Conservation (phyloP, 2,888 invertebrate genomes). For the Gymnosoma rotundatum region DNA sequence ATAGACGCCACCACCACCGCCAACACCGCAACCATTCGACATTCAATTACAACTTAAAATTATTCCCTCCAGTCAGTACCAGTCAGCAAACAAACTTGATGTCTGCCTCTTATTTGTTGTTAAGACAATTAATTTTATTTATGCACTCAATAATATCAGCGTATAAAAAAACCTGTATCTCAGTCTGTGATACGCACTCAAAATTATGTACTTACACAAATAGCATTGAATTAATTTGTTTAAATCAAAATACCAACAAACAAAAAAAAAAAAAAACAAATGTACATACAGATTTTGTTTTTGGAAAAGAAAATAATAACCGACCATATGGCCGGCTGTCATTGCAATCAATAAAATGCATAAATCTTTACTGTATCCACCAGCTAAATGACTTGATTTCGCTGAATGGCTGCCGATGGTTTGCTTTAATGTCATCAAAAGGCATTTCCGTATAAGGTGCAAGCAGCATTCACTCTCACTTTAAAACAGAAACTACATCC, state of each 20-base stretch:
- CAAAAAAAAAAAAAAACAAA: not conserved
- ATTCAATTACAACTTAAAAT: constrained; percentile 51
- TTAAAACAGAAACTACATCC: constrained; percentile 45
- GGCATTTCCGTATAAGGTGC: constrained; percentile 68
- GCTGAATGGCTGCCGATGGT: constrained; percentile 20
- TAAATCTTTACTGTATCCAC: constrained; percentile 52
- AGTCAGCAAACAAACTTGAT: constrained; percentile 57
- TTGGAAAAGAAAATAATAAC: constrained; percentile 54
- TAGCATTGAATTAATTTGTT: constrained; percentile 54
- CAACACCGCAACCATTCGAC: constrained; percentile 21
- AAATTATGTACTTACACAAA: constrained; percentile 20
- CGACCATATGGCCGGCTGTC: constrained; percentile 61
- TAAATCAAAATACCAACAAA: not conserved
- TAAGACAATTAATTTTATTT: constrained; percentile 67
- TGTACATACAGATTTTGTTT: constrained; percentile 2
- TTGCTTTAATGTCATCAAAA: constrained; percentile 43
- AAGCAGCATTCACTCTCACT: constrained; percentile 66
- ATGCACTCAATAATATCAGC: constrained; percentile 52
- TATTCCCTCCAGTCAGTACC: constrained; percentile 26
- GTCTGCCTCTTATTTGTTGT: constrained; percentile 61
- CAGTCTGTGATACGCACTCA: constrained; percentile 45
- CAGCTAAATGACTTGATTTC: constrained; percentile 45
- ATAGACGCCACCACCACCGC: constrained; percentile 31
- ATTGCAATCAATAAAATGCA: constrained; percentile 62
- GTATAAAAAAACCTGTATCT: constrained; percentile 31